Evolutionary conservation across 2,113 vertebrate genomes (phyloP).

Genomic region (Pelusios castaneus): DNA sequence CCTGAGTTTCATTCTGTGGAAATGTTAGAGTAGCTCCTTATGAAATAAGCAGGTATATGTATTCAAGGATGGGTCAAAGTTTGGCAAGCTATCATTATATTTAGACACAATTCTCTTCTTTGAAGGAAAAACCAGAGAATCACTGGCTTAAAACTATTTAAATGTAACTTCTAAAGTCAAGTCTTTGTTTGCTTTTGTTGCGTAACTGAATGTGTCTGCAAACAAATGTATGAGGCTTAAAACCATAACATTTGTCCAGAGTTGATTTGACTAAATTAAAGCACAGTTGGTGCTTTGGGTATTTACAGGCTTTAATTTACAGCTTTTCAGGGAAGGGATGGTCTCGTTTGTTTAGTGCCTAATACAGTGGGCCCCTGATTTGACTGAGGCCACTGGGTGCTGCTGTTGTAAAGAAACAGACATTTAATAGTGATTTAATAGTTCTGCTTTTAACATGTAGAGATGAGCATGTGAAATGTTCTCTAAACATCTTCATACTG

Average conservation of each 20-base stretch:
- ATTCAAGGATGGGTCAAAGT: not conserved
- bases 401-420: not conserved
- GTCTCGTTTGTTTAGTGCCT: not conserved
- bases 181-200: not conserved
- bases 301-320: not conserved
- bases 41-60: not conserved
- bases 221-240: not conserved
- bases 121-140: not conserved
- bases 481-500: not conserved
- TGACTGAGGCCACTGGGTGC: not conserved
- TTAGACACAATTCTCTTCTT: not conserved
- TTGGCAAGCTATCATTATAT: not conserved
- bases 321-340: not conserved
- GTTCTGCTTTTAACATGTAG: not conserved
- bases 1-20: not conserved
- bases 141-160: not conserved
- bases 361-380: not conserved
- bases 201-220: not conserved
- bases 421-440: not conserved
- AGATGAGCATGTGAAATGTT: not conserved
- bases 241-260: not conserved
- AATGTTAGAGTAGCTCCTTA: not conserved
- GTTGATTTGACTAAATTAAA: not conserved
- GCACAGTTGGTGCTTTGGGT: not conserved
- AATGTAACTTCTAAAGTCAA: not conserved